phyloP scores from a whole-genome alignment of 1,140 invertebrate genomes.

The Andrena cerasifolii region DNA sequence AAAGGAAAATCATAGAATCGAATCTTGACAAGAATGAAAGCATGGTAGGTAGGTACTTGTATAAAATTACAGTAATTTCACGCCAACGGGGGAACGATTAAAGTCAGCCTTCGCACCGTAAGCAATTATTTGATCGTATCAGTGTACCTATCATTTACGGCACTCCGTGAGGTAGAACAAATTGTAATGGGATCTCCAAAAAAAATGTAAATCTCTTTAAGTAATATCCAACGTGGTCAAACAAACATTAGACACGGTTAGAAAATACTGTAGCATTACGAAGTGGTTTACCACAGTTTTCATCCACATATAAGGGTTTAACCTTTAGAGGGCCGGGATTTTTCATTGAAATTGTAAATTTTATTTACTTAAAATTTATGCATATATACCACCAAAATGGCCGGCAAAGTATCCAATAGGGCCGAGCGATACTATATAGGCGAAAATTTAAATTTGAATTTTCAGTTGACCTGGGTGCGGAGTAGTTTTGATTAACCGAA shows the following conservation, averaged over 20 bases:
- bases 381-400: too few species aligned
- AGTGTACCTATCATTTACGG: slow-evolving; percentile 32
- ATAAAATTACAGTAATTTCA: slow-evolving; percentile 48
- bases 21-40: background rate
- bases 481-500: too few species aligned
- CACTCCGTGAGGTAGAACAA: background rate
- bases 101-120: background rate
- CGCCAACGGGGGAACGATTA: slow-evolving; percentile 12
- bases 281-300: background rate
- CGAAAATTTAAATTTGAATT: too few species aligned
- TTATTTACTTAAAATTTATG: too few species aligned
- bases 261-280: background rate
- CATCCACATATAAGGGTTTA: too few species aligned
- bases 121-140: background rate
- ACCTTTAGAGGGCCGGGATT: too few species aligned
- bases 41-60: too few species aligned
- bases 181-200: background rate
- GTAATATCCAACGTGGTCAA: background rate
- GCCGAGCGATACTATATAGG: too few species aligned
- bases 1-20: too few species aligned
- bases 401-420: too few species aligned
- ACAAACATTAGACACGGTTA: background rate
- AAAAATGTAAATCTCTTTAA: background rate
- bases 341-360: too few species aligned
- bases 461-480: too few species aligned